These are phyloP conservation scores for Dendropsophus ebraccatus DNA, from an alignment of 2,113 vertebrate genomes.

Conservation along the genomic window DNA sequence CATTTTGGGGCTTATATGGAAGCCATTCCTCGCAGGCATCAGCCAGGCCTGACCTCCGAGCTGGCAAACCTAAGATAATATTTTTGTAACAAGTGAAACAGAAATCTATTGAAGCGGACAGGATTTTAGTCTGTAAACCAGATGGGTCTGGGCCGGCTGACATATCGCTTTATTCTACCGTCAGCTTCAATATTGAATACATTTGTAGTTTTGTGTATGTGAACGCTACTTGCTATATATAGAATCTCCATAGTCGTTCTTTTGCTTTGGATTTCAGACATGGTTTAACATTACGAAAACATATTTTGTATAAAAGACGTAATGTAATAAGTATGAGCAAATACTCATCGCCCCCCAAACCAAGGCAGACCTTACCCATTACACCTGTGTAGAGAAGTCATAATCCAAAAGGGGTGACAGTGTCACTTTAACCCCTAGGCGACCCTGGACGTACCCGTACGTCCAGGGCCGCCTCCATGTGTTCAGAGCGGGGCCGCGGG, in stretches of 20 bases:
- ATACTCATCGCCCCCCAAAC: too few relatives aligned
- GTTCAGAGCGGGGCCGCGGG: too few relatives aligned
- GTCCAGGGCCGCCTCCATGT: too few relatives aligned
- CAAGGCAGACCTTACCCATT: too few relatives aligned
- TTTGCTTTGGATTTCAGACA: background rate
- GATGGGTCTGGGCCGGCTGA: background rate
- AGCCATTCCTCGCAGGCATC: constrained; percentile 15
- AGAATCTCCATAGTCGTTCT: too few relatives aligned
- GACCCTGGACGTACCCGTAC: too few relatives aligned
- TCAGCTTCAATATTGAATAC: constrained; percentile 20
- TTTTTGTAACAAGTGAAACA: constrained; percentile 6
- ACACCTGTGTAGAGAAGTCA: too few relatives aligned
- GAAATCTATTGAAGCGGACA: constrained; percentile 6
- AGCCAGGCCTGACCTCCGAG: constrained; percentile 24
- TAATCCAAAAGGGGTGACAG: too few relatives aligned
- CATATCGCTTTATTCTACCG: background rate
- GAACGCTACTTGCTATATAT: background rate
- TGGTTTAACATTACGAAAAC: too few relatives aligned
- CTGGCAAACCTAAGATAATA: constrained; percentile 15
- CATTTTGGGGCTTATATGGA: background rate
- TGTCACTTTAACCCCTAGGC: too few relatives aligned
- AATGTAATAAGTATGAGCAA: too few relatives aligned
- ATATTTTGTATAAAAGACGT: too few relatives aligned
- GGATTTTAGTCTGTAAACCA: background rate
- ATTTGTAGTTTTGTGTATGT: background rate